Base-by-base conservation (phyloP, 53 echinoderm and acorn worm genomes). In the Echinometra lucunter region DNA sequence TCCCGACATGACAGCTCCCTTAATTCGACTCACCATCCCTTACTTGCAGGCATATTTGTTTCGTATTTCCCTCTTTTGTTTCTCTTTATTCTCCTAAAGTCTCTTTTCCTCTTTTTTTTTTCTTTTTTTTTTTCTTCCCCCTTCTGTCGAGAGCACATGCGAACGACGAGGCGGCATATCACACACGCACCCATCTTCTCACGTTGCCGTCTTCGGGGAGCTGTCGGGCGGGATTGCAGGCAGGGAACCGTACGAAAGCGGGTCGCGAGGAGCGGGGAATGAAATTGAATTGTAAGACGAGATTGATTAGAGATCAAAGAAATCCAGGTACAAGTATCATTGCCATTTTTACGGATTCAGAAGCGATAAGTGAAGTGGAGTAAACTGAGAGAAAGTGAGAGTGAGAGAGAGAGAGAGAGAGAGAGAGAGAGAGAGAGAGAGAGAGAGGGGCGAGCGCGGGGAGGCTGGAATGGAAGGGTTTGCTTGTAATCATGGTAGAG, bases 201-300 rank as follows among this genome's bases (percentile, higher is more conserved):
- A 70, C 72, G 92, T 92, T 92, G 11, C 92, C 23, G 74, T 58
- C 92, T 69, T 53, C 92, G 92, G 92, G 92, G 92, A 92, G 92
- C 57, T 69, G 44, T 17, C 13, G 90, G 58, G 66, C 58, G 90
- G 58, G 40, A n/a, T 23, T 57, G 90, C 21, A 9, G 90, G 37
- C 16, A 58, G 90, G 90, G 66, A 90, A 57, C 90, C 58, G 63
- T 58, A 60, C 1, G 90, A 90, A 58, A 88, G 88, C 49, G 49
- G 88, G 53, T 40, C 58, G 90, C 56, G 90, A 58, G 63, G 40
- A 3, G 58, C 35, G 58, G 38, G 66, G 35, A 58, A 90, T 58
- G 90, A 60, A 90, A 90, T 90, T 90, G 91, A 90, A 90, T 90
- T 90, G 91, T 57, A 90, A 90, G 40, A 16, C 19, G 91, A 90